These are phyloP conservation scores for Branchinecta sandiegonensis DNA, from an alignment of 2,888 invertebrate species.

Conservation along the genomic window DNA sequence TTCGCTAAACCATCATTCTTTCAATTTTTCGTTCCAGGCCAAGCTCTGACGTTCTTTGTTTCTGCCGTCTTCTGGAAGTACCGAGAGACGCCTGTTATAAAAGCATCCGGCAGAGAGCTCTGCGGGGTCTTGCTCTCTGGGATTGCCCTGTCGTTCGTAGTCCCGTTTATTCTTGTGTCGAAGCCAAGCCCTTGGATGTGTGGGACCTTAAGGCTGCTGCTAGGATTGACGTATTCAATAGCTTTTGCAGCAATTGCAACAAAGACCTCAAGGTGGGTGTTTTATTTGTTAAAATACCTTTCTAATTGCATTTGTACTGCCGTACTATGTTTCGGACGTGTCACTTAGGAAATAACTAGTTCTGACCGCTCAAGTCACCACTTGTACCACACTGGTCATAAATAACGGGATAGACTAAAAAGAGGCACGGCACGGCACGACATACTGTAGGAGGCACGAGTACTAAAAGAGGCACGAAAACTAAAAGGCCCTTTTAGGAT, in stretches of 20 bases:
- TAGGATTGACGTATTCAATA: constrained; percentile 41
- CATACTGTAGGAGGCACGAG: too few species aligned
- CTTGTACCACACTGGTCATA: too few species aligned
- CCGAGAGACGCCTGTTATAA: constrained; percentile 42
- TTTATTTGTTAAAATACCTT: background rate
- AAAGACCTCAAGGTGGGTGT: constrained; percentile 36
- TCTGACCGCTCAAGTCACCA: too few species aligned
- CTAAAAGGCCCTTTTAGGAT: too few species aligned
- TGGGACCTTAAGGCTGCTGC: constrained; percentile 39
- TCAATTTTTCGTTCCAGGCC: constrained; percentile 32
- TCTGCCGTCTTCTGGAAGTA: constrained; percentile 39
- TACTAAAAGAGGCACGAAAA: too few species aligned
- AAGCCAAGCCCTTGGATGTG: constrained; percentile 38
- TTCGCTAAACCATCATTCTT: too few species aligned
- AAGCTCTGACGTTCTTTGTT: constrained; percentile 37
- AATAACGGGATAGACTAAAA: too few species aligned
- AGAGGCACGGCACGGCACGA: too few species aligned
- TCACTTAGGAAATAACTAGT: too few species aligned
- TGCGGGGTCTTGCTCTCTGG: constrained; percentile 39
- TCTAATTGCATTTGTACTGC: too few species aligned
- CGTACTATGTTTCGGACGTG: too few species aligned
- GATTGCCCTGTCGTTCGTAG: constrained; percentile 39
- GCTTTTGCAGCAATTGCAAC: constrained; percentile 43
- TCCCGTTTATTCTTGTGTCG: constrained; percentile 41
- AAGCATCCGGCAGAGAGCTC: constrained; percentile 42